Evolutionary conservation across 2,113 vertebrate genomes (phyloP).

Genomic region (Monopterus albus): DNA sequence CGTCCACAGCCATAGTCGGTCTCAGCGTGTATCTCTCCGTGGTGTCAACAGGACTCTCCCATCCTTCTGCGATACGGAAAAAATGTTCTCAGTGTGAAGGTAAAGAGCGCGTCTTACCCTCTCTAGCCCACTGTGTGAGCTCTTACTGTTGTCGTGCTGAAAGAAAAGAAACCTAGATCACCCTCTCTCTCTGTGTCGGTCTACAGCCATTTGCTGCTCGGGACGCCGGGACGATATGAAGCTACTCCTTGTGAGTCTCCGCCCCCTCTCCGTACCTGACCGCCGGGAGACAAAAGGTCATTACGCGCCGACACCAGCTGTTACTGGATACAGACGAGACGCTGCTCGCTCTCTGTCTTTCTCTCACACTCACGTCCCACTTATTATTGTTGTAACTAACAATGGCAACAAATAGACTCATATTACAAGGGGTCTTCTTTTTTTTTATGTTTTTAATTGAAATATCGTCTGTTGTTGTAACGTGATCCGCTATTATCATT

Average conservation of each 20-base stretch:
- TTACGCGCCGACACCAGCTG: conserved; percentile 55
- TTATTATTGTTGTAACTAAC: conserved; percentile 4
- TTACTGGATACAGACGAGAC: conserved; percentile 16
- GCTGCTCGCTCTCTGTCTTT: neutral
- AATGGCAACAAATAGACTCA: too few species aligned
- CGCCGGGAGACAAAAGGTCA: conserved; percentile 74
- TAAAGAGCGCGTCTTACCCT: conserved; percentile 37
- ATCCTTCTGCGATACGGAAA: conserved; percentile 59
- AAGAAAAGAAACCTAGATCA: conserved; percentile 23
- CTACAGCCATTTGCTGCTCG: conserved; percentile 67
- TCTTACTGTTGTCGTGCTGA: neutral
- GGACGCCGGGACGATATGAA: conserved; percentile 58
- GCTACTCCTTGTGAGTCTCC: conserved; percentile 55
- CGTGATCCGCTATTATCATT: too few species aligned
- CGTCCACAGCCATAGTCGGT: conserved; percentile 85
- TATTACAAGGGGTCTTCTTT: too few species aligned
- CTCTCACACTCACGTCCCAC: conserved; percentile 16
- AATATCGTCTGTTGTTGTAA: too few species aligned
- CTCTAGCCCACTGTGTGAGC: conserved; percentile 30
- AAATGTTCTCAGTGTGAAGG: conserved; percentile 22
- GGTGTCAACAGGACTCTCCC: conserved; percentile 78
- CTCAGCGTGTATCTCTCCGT: conserved; percentile 81
- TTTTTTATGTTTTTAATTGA: too few species aligned
- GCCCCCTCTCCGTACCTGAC: conserved; percentile 68
- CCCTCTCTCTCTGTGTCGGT: conserved; percentile 32